These are phyloP conservation scores for Mythimna lalbum DNA, from an alignment of 2,888 invertebrate species.

Conservation along the genomic window DNA sequence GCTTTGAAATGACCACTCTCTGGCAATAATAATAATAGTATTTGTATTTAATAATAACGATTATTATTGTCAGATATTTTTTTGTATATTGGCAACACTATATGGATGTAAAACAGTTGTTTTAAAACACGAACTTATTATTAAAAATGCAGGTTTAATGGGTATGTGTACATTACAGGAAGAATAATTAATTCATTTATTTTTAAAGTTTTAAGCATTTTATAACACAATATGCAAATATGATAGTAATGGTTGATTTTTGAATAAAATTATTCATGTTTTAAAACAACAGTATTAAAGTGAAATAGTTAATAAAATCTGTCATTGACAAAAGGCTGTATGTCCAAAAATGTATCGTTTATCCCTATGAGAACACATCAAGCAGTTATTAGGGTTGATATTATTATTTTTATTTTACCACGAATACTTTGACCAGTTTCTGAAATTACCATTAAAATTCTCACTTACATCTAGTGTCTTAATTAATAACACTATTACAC, in stretches of 20 bases:
- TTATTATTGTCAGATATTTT: conserved; percentile 51
- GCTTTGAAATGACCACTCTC: conserved; percentile 35
- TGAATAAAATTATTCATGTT: neutral
- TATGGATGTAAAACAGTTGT: conserved; percentile 20
- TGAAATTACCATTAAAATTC: conserved; percentile 65
- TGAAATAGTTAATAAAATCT: conserved; percentile 32
- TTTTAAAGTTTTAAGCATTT: neutral
- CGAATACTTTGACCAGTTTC: conserved; percentile 53
- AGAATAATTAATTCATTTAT: neutral
- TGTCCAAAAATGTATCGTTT: conserved; percentile 43
- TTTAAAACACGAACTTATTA: conserved; percentile 35
- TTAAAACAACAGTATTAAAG: conserved; percentile 40
- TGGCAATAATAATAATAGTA: conserved; percentile 54
- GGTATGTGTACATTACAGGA: neutral
- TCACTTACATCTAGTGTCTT: conserved; percentile 70
- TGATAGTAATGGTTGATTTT: neutral
- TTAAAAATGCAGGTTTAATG: neutral
- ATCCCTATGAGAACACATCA: conserved; percentile 58
- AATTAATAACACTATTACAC: conserved; percentile 78
- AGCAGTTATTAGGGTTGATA: conserved; percentile 58
- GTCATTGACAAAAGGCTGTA: conserved; percentile 51
- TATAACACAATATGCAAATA: neutral
- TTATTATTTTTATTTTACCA: conserved; percentile 37
- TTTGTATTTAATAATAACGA: conserved; percentile 25
- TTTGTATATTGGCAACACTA: conserved; percentile 42